A percentile compares a stretch with the other conserved stretches of the same genome.
phyloP scores from a whole-genome alignment of 2,888 invertebrate genomes.

The Cantharis rufa region DNA sequence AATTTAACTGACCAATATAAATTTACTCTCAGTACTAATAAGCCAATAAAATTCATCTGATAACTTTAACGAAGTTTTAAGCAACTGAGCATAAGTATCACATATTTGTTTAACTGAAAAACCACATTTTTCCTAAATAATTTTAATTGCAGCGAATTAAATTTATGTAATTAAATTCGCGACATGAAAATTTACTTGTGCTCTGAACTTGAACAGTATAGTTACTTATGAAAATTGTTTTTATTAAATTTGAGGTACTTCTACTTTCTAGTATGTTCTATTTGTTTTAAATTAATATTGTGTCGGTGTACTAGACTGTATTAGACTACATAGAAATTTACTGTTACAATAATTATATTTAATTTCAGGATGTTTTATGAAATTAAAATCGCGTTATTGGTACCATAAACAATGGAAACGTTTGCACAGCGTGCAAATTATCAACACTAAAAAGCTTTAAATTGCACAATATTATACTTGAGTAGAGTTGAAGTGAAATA shows the following conservation, averaged over 20 bases:
- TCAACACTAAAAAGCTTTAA: not conserved
- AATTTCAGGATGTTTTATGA: not conserved
- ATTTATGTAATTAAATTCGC: not conserved
- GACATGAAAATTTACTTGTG: not conserved
- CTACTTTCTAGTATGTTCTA: not conserved
- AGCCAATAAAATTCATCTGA: no score
- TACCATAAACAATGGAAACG: not conserved
- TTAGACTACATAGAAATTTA: not conserved
- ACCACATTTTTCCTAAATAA: not conserved
- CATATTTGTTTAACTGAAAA: no score
- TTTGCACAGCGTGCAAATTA: not conserved
- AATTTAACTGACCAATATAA: no score
- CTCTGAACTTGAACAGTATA: not conserved
- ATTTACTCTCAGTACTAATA: no score
- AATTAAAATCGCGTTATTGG: not conserved
- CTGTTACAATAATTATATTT: not conserved
- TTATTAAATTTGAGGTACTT: not conserved
- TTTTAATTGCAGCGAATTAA: not conserved
- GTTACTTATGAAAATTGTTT: not conserved
- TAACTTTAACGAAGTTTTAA: no score
- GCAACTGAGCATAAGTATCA: no score
- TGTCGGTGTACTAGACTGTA: not conserved
- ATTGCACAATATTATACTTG: not conserved
- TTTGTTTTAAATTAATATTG: not conserved
- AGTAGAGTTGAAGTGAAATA: no score